Percentiles rank a stretch among this genome's conserved stretches.
Conservation (phyloP, 2,888 invertebrate species). For the Steromphala cineraria region DNA sequence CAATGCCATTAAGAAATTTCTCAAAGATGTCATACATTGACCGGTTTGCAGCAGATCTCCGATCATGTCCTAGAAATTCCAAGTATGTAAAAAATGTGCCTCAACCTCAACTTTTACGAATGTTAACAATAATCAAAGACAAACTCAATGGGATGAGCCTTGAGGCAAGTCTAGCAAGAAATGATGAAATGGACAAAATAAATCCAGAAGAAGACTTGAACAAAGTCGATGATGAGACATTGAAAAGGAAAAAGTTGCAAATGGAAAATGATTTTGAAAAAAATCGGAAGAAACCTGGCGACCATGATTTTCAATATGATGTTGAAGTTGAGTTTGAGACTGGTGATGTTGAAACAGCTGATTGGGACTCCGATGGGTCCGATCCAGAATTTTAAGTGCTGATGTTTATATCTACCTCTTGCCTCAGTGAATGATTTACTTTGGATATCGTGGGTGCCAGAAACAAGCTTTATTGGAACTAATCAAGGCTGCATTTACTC, state of each 20-base stretch:
- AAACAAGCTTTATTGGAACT: too few species aligned
- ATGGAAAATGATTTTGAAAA: slow-evolving; percentile 77
- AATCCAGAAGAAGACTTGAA: slow-evolving; percentile 77
- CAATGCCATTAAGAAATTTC: slow-evolving; percentile 77
- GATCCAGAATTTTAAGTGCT: slow-evolving; percentile 59
- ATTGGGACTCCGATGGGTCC: slow-evolving; percentile 74
- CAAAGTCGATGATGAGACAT: slow-evolving; percentile 74
- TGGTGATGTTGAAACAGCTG: slow-evolving; percentile 68
- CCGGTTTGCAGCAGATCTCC: slow-evolving; percentile 71
- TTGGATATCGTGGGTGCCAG: too few species aligned
- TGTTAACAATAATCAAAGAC: slow-evolving; percentile 76
- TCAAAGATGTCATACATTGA: slow-evolving; percentile 73
- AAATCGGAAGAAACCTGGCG: slow-evolving; percentile 75
- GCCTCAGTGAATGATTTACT: too few species aligned
- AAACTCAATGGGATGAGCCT: slow-evolving; percentile 74
- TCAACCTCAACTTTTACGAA: slow-evolving; percentile 74
- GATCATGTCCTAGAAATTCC: slow-evolving; percentile 70
- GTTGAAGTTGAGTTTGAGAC: slow-evolving; percentile 75
- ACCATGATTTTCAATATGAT: slow-evolving; percentile 77
- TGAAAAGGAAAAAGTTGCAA: slow-evolving; percentile 76
- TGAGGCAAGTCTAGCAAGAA: slow-evolving; percentile 73
- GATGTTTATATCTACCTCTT: too few species aligned
- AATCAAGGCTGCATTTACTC: too few species aligned
- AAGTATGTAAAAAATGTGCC: slow-evolving; percentile 73
- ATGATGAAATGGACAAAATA: slow-evolving; percentile 72